Evolutionary conservation across 2,797 vertebrate genomes (phyloP), one percentile per base, ranked within the genome.

Genomic region (Helarctos malayanus): DNA sequence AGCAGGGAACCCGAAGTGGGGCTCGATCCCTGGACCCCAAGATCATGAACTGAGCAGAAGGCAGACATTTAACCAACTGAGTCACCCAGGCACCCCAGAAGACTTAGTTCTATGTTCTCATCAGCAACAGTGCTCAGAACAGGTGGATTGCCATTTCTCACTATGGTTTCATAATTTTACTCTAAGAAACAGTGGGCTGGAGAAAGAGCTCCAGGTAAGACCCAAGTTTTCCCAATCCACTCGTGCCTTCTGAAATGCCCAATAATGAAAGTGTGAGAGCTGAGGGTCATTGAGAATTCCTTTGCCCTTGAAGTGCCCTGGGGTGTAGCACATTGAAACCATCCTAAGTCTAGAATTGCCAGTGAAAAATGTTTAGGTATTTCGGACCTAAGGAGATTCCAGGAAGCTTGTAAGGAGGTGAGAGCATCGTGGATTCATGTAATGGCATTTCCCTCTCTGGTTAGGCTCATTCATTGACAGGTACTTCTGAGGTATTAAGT

Each of bases 381-480:
- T 94, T 23, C 63, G 41, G 61, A 63, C 59, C 47, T 35, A 49
- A 61, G 2, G 3, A n/a, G 45, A 27, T 18, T 52, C 56, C 12
- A 25, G 45, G 49, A 87, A 76, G n/a, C 49, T 75, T 19, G 71
- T 7, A 38, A 59, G 47, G 47, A 65, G 32, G 25, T 5, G 8
- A 8, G 2, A 21, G 49, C 1, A 15, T 13, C 25, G 29, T n/a
- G 7, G 10, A 7, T 14, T 0, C 1, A n/a, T 11, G 1, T 3
- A 27, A 25, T 0, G 2, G 5, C 18, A 3, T 41, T 73, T 52
- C 38, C 38, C 59, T 73, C 12, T 68, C 32, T 27, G 29, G 59
- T 8, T 21, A 25, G 3, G 32, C 65, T 56, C 5, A 7, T 19
- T 73, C 32, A 41, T 15, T 47, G 29, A 21, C 6, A 21, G 15